Base-by-base conservation (phyloP, 2,113 vertebrate species). In the Uropsilus gracilis region DNA sequence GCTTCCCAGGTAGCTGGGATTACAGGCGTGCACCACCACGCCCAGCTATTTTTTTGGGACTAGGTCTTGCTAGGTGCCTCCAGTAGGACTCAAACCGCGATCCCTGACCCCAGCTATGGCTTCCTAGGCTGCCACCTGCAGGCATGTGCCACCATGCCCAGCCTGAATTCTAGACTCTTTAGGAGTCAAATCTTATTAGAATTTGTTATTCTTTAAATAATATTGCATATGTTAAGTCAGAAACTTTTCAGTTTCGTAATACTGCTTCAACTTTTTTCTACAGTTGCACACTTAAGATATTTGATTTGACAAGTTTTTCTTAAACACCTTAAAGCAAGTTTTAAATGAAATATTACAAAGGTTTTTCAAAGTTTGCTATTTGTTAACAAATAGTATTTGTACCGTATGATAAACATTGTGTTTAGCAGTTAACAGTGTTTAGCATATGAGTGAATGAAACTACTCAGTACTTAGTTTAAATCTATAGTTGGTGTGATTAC, bases 341-440 rank as follows among this genome's bases (percentile, higher is more conserved):
- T 64, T 92, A 76, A 95, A 91, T 42, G 84, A 75, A 57, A 72
- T 64, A 87, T 94, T 91, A n/a, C 30, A 32, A 63, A 89, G 44
- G 7, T 16, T 72, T 90, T 90, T 76, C 5, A 76, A 73, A 68
- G 14, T 86, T 90, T 86, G 90, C 0, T 93, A 55, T 13, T 86
- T 30, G 48, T 66, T 93, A 80, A 80, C 71, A 71, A 61, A 12
- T 86, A 64, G 24, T 89, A 13, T 94, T 82, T 92, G 26, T 39
- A 42, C 48, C 48, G 14, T 87, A 46, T 90, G 9, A 26, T 44
- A 82, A 69, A 68, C 16, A 73, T 46, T 88, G 28, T 77, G 11
- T 77, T 86, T 91, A 81, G 37, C 90, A 69, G n/a, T n/a, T n/a
- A n/a, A n/a, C n/a, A n/a, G n/a, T n/a, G n/a, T n/a, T n/a, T n/a